Base-by-base conservation (phyloP, 2,113 vertebrate species). In the Seriola aureovittata region DNA sequence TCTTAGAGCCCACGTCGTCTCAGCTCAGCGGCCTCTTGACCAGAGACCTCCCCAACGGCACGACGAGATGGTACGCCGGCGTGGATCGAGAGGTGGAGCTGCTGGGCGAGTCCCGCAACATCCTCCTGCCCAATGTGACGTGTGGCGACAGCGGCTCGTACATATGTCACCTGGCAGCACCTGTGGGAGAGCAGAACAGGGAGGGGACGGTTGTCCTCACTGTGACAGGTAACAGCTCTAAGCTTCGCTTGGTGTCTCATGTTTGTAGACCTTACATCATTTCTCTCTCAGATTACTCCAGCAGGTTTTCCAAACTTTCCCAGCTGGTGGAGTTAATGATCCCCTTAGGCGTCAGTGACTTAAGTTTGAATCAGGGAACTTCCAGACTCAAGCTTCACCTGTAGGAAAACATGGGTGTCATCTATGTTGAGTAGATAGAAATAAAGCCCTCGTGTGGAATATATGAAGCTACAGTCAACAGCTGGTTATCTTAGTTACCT, bases 141-240 rank as follows among this genome's bases (percentile, higher is more conserved):
- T 82, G 83, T 8, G 14, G 14, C 0, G 94, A 96, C 71, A 3
- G 23, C 29, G 94, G 93, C 11, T 10, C 46, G 25, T 96, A 95
- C 82, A 0, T 1, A 4, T 96, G 95, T 52, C 68, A 84, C 36
- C 83, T 96, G 65, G 74, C 81, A 0, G 94, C 95, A 5, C 93
- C 95, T 0, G 71, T 94, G 21, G 95, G 95, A 5, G 83, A 95
- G 46, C 85, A 88, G 75, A 94, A 92, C 87, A 82, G 66, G 11
- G 80, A 92, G 0, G 89, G 90, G 11, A 6, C 42, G 19, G 34
- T 93, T 19, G 11, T 29, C 5, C 92, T 96, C 48, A 71, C 0
- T 0, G 44, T 96, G 3, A 11, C 70, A 83, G 94, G 95, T 96
- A 75, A 4, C 29, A 48, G 46, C 12, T 54, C 25, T 23, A 5